A percentile compares a stretch with the other conserved stretches of the same genome.
Conservation (phyloP, 2,113 vertebrate species). For the Gavialis gangeticus region DNA sequence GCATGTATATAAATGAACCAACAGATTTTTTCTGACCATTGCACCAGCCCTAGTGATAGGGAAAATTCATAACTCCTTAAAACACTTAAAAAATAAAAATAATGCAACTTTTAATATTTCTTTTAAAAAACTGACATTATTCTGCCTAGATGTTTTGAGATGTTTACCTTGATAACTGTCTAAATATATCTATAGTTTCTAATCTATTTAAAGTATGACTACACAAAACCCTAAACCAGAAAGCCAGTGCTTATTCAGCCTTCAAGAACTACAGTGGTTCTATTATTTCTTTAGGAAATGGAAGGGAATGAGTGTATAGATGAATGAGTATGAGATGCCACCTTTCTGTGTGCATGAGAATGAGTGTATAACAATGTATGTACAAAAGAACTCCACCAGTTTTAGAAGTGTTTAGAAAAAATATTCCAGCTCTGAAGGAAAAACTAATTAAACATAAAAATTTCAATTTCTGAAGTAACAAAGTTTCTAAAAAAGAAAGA, state of each 20-base stretch:
- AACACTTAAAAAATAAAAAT: slow-evolving; percentile 4
- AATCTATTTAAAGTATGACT: background rate
- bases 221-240: slow-evolving; percentile 19
- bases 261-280: slow-evolving; percentile 10
- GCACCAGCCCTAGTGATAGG: background rate
- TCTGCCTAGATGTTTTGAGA: background rate
- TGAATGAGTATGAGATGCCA: background rate
- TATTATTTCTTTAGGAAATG: slow-evolving; percentile 25
- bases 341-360: background rate
- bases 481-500: background rate
- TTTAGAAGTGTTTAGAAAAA: background rate
- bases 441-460: background rate
- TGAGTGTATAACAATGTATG: background rate
- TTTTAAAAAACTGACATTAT: background rate
- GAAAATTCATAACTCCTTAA: slow-evolving; percentile 22
- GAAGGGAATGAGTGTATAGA: background rate
- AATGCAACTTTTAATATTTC: background rate
- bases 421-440: background rate
- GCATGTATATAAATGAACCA: slow-evolving; percentile 56
- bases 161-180: background rate
- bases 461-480: background rate
- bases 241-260: slow-evolving; percentile 23
- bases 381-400: background rate
- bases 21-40: slow-evolving; percentile 15
- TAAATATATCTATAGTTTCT: slow-evolving; percentile 12